These are phyloP conservation scores for Pachydiplax longipennis DNA, from an alignment of 2,888 invertebrate genomes.

Conservation along the genomic window DNA sequence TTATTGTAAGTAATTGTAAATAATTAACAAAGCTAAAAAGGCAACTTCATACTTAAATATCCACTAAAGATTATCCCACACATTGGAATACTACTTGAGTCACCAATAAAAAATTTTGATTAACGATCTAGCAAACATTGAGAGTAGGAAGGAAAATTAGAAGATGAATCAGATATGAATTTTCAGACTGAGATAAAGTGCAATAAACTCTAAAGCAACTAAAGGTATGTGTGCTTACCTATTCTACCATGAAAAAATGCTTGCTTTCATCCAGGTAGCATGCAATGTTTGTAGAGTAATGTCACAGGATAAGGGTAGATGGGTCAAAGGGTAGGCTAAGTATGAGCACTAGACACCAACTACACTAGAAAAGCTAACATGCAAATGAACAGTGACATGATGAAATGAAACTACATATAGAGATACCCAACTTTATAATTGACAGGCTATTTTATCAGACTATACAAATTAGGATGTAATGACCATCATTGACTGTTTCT, in stretches of 20 bases:
- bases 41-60: no score
- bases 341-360: not conserved
- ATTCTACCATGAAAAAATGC: slow-evolving; percentile 28
- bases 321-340: not conserved
- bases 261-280: slow-evolving; percentile 39
- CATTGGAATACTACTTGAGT: no score
- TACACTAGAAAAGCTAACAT: not conserved
- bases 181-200: not conserved
- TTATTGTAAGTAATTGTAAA: no score
- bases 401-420: not conserved
- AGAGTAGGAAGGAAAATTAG: no score
- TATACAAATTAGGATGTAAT: not conserved
- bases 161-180: no score
- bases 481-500: slow-evolving; percentile 1
- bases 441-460: not conserved
- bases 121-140: no score
- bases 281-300: slow-evolving; percentile 31
- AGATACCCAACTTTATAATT: not conserved
- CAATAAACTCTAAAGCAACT: slow-evolving; percentile 21
- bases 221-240: slow-evolving; percentile 32
- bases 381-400: not conserved
- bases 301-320: not conserved
- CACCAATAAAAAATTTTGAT: no score
- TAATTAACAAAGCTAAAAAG: no score
- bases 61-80: no score